phyloP scores from a whole-genome alignment of 2,113 vertebrate species.

The Tylochromis polylepis region DNA sequence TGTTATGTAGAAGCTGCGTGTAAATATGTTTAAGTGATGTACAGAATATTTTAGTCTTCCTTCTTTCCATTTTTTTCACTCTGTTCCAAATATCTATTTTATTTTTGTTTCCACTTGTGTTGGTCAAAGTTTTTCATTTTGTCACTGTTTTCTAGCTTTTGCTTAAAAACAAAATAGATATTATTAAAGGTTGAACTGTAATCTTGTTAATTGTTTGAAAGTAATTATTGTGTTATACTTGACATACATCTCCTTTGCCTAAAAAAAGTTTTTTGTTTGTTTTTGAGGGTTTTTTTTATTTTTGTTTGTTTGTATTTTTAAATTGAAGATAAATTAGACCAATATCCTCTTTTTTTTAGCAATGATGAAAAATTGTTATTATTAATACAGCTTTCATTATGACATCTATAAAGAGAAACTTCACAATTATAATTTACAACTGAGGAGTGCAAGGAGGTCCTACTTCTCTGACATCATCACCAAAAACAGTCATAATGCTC shows the following conservation, averaged over 20 bases:
- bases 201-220: neutral
- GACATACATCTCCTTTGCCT: neutral
- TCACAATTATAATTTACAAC: too few species aligned
- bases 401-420: too few species aligned
- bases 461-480: too few species aligned
- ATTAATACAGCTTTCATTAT: too few species aligned
- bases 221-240: neutral
- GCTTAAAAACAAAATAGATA: constrained; percentile 42
- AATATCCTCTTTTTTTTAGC: neutral
- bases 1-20: neutral
- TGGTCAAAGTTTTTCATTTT: neutral
- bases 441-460: too few species aligned
- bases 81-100: neutral
- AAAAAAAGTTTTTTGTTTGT: too few species aligned
- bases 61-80: constrained; percentile 2
- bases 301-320: neutral
- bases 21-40: constrained; percentile 28
- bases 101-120: constrained; percentile 20
- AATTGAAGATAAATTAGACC: neutral
- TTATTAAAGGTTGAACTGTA: neutral
- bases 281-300: too few species aligned
- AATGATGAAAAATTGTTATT: neutral
- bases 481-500: too few species aligned
- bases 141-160: constrained; percentile 14
- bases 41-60: constrained; percentile 36